phyloP scores from a whole-genome alignment of 2,888 invertebrate genomes.

The Cacoxenus indagator region DNA sequence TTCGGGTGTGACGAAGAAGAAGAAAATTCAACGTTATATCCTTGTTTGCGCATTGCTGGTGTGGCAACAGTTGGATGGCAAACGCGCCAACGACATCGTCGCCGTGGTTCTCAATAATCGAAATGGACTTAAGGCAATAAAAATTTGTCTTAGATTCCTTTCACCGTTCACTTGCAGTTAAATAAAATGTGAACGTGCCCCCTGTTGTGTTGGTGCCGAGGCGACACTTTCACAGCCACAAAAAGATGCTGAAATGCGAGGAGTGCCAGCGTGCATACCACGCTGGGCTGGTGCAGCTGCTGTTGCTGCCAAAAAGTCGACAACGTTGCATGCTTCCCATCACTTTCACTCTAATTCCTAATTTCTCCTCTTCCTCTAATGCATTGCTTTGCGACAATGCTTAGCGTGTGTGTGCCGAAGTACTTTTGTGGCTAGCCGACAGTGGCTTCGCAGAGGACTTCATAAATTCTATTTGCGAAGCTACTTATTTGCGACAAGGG shows the following conservation, averaged over 20 bases:
- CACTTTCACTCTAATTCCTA: background rate
- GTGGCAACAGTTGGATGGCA: background rate
- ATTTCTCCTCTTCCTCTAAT: too few species aligned
- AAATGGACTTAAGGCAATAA: constrained; percentile 55
- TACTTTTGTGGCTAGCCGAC: background rate
- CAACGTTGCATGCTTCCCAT: background rate
- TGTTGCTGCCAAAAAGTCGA: background rate
- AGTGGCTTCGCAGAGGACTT: too few species aligned
- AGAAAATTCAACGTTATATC: background rate
- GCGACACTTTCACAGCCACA: background rate
- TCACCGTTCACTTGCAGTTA: background rate
- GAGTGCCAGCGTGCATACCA: background rate
- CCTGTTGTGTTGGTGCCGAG: too few species aligned
- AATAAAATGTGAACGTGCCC: background rate
- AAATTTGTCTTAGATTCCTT: constrained; percentile 55
- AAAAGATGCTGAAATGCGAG: background rate
- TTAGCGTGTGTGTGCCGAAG: background rate
- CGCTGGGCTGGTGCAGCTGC: too few species aligned
- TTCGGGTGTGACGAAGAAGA: constrained; percentile 17
- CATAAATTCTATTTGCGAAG: constrained; percentile 15
- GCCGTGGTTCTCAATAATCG: constrained; percentile 51
- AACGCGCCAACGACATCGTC: too few species aligned
- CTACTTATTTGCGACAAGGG: constrained; percentile 9
- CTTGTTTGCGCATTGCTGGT: background rate
- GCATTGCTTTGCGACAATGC: background rate